Evolutionary conservation across 2,888 invertebrate genomes (phyloP).

Genomic region (Acrocera orbiculus): DNA sequence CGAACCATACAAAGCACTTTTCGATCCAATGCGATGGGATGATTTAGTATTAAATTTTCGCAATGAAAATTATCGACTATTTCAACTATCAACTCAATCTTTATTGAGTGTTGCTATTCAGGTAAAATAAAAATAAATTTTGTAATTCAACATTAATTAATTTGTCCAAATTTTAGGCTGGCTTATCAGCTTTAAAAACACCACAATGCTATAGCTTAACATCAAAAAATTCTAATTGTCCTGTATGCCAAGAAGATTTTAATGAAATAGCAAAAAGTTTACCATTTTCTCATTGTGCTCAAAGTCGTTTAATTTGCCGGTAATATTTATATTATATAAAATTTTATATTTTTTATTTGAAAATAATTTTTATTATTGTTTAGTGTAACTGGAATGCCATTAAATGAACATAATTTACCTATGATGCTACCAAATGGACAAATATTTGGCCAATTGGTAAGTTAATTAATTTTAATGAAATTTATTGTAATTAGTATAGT

Average conservation of each 20-base stretch:
- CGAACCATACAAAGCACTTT: constrained; percentile 51
- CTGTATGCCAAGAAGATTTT: constrained; percentile 79
- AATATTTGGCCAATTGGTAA: constrained; percentile 83
- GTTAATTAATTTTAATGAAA: no score
- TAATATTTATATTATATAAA: constrained; percentile 10
- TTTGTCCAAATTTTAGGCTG: constrained; percentile 37
- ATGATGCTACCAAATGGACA: constrained; percentile 98
- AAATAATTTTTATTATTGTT: background rate
- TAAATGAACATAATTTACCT: constrained; percentile 96
- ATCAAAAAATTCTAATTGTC: constrained; percentile 69
- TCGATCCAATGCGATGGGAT: constrained; percentile 57
- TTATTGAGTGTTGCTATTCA: constrained; percentile 84
- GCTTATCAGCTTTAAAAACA: constrained; percentile 87
- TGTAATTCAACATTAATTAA: background rate
- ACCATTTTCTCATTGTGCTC: constrained; percentile 92
- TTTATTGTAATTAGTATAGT: no score
- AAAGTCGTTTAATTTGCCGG: constrained; percentile 83
- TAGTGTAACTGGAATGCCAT: constrained; percentile 66
- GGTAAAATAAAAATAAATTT: constrained; percentile 13
- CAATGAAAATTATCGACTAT: constrained; percentile 82
- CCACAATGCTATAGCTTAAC: constrained; percentile 64
- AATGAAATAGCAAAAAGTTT: constrained; percentile 69
- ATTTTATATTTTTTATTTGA: background rate
- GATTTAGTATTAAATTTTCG: constrained; percentile 78
- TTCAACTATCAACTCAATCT: constrained; percentile 80